Base-by-base conservation (phyloP, 2,113 vertebrate species). In the Hepsetus odoe region DNA sequence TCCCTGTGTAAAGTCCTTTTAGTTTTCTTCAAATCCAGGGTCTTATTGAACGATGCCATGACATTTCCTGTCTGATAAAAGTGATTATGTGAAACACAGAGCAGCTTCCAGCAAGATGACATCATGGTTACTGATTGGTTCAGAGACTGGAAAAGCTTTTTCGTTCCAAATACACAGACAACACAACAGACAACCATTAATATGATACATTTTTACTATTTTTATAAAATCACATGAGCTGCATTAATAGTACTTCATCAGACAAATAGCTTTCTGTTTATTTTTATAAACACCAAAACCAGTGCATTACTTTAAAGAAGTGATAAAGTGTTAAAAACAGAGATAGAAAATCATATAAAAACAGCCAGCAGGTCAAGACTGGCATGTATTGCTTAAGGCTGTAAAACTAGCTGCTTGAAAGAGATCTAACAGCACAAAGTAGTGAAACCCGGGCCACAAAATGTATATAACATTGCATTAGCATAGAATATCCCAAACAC, bases 381-480 rank as follows among this genome's bases (percentile, higher is more conserved):
- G 18, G 51, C 28, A 71, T 28, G 33, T 56, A 30, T 70, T 64
- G 58, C 58, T 88, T 89, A 91, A 90, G 90, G 88, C 86, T 89
- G 89, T 78, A 78, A 76, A 83, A 61, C 18, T 80, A 82, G 70
- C 40, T 67, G 64, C 53, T 79, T 24, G 18, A 40, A 42, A 69
- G 18, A 70, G 55, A 67, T 53, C n/a, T 20, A 20, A 35, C 32
- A 24, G 55, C 32, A 68, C 22, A 30, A 4, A 22, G 22, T 56
- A 68, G 9, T 44, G 0, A n/a, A 44, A 66, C 53, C 20, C n/a
- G n/a, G n/a, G n/a, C n/a, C n/a, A n/a, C n/a, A n/a, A n/a, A n/a
- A n/a, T n/a, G n/a, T n/a, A n/a, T n/a, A n/a, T n/a, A n/a, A n/a
- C n/a, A n/a, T n/a, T n/a, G n/a, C n/a, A n/a, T n/a, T n/a, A n/a